These are phyloP conservation scores for Arbacia lixula DNA, from an alignment of 53 echinoderm and acorn worm species.

Conservation along the genomic window DNA sequence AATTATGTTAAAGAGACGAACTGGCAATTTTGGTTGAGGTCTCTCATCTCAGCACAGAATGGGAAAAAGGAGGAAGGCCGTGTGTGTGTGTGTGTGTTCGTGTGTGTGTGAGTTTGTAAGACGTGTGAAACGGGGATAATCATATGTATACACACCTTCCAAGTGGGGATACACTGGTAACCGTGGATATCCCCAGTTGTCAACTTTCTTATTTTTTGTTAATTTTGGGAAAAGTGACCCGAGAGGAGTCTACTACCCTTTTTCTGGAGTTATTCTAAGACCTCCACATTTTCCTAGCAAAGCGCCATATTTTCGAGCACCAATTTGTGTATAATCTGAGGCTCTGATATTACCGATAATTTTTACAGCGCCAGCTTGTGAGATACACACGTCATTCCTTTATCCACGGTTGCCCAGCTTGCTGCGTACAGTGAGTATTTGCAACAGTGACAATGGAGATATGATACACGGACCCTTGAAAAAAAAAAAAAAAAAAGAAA, in stretches of 20 bases:
- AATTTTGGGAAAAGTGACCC: slow-evolving; percentile 26
- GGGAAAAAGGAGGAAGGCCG: too few relatives aligned
- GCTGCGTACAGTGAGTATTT: not conserved
- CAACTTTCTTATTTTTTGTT: slow-evolving; percentile 10
- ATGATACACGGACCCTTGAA: too few relatives aligned
- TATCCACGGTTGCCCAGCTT: slow-evolving; percentile 10
- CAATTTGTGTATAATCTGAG: slow-evolving; percentile 3
- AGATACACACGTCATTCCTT: slow-evolving; percentile 9
- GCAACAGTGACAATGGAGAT: too few relatives aligned
- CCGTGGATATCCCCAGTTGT: slow-evolving; percentile 23
- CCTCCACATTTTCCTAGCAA: slow-evolving; percentile 16
- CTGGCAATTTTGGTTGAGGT: too few relatives aligned
- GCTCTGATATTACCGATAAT: slow-evolving; percentile 12
- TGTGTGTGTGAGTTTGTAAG: slow-evolving; percentile 9
- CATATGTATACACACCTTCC: slow-evolving; percentile 17
- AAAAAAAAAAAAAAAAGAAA: too few relatives aligned
- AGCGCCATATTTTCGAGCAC: slow-evolving; percentile 13
- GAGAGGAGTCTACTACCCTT: slow-evolving; percentile 23
- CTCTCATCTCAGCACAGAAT: too few relatives aligned
- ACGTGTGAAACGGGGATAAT: slow-evolving; percentile 28
- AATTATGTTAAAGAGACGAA: too few relatives aligned
- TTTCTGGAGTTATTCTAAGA: slow-evolving; percentile 4
- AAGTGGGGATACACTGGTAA: slow-evolving; percentile 32
- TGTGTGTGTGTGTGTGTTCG: too few relatives aligned
- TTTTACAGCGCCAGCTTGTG: slow-evolving; percentile 10